These are phyloP conservation scores for Pollimyrus isidori DNA, from an alignment of 2,113 vertebrate genomes.

Conservation along the genomic window DNA sequence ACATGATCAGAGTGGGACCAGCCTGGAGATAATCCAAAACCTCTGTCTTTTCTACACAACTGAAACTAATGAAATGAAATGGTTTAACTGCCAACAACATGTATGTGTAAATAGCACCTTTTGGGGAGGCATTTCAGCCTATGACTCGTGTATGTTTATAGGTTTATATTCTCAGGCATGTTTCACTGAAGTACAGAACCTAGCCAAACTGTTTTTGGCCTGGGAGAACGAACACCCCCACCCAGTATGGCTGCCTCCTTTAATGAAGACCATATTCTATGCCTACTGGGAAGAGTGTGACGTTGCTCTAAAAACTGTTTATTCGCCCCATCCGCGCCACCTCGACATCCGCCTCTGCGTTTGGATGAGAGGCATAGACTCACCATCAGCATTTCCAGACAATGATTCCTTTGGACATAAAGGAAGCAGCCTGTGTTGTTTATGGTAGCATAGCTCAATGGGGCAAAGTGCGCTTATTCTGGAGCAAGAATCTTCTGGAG, in stretches of 20 bases:
- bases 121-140: neutral
- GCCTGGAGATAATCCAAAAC: neutral
- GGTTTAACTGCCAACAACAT: neutral
- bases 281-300: neutral
- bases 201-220: neutral
- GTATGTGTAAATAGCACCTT: neutral
- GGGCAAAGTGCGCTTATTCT: neutral
- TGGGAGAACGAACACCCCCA: neutral
- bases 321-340: neutral
- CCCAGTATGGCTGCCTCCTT: neutral
- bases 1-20: neutral
- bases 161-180: neutral
- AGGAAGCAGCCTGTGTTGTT: neutral
- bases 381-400: neutral
- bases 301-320: neutral
- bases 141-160: neutral
- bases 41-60: neutral
- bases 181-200: neutral
- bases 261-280: constrained; percentile 1
- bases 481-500: neutral
- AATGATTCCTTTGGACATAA: neutral
- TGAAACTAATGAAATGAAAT: neutral
- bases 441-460: neutral
- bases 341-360: neutral
- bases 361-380: neutral